Conservation (phyloP, 2,797 vertebrate species). For the Mormyrus proboscirostris region DNA sequence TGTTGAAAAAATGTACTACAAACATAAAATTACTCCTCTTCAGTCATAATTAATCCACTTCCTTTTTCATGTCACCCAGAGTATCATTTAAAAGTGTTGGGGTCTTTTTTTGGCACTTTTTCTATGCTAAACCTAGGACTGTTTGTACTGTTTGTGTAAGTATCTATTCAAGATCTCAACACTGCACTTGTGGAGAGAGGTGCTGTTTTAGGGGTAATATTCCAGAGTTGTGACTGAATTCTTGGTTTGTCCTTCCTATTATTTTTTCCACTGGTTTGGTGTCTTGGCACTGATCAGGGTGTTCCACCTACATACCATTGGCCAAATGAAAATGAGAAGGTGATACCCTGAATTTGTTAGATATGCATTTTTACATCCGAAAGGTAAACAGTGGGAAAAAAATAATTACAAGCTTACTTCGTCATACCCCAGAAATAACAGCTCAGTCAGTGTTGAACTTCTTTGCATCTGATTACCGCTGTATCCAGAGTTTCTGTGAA, state of each 20-base stretch:
- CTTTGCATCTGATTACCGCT: constrained; percentile 14
- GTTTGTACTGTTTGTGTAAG: background rate
- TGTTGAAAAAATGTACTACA: background rate
- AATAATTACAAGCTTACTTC: constrained; percentile 20
- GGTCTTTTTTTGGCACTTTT: background rate
- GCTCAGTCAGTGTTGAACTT: constrained; percentile 12
- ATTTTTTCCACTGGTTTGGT: constrained; percentile 30
- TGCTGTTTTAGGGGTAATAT: constrained; percentile 25
- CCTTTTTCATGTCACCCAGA: background rate
- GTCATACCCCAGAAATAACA: constrained; percentile 28
- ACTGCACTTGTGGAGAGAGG: constrained; percentile 23
- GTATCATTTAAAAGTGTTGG: background rate
- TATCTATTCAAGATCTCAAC: constrained; percentile 10
- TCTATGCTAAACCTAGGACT: background rate
- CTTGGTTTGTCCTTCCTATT: background rate
- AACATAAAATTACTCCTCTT: background rate
- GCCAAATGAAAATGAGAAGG: constrained; percentile 24
- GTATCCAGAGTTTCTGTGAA: background rate
- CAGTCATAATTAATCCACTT: background rate
- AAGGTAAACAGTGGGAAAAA: constrained; percentile 23
- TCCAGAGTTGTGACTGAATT: background rate
- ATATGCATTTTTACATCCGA: constrained; percentile 27
- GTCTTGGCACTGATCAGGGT: constrained; percentile 23
- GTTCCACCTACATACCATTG: constrained; percentile 8
- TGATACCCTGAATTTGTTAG: constrained; percentile 29